Conservation (phyloP, 2,797 vertebrate genomes). For the Lacerta bilineata region DNA sequence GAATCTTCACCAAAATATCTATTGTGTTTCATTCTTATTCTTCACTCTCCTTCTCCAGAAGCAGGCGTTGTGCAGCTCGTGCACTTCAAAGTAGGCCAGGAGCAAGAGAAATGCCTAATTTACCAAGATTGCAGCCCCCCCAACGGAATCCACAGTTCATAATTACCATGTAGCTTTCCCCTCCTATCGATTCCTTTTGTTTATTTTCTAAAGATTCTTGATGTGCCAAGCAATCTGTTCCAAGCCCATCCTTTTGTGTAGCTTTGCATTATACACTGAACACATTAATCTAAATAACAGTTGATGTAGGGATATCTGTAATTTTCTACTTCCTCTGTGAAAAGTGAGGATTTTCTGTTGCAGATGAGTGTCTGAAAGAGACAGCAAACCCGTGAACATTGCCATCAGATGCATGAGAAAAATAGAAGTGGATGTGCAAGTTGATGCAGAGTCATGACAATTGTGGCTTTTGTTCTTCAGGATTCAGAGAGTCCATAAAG, state of each 20-base stretch:
- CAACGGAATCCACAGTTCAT: constrained; percentile 14
- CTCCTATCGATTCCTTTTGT: constrained; percentile 18
- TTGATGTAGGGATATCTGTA: background rate
- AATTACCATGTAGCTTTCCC: constrained; percentile 14
- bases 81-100: constrained; percentile 13
- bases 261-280: background rate
- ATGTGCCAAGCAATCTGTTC: constrained; percentile 1
- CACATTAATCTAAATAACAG: constrained; percentile 2
- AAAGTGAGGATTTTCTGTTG: background rate
- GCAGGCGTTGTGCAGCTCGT: background rate
- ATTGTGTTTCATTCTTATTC: background rate
- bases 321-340: background rate
- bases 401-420: background rate
- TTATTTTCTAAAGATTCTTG: constrained; percentile 6
- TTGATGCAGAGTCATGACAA: background rate
- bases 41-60: constrained; percentile 2
- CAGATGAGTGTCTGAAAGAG: background rate
- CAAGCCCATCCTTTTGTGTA: constrained; percentile 2
- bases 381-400: background rate
- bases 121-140: constrained; percentile 24
- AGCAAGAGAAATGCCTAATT: constrained; percentile 4
- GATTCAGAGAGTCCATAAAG: too few relatives aligned
- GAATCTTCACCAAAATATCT: background rate
- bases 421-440: background rate
- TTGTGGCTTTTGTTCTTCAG: background rate